Conservation (phyloP, 64 coral and sea anemone species). For the Montipora cactus region DNA sequence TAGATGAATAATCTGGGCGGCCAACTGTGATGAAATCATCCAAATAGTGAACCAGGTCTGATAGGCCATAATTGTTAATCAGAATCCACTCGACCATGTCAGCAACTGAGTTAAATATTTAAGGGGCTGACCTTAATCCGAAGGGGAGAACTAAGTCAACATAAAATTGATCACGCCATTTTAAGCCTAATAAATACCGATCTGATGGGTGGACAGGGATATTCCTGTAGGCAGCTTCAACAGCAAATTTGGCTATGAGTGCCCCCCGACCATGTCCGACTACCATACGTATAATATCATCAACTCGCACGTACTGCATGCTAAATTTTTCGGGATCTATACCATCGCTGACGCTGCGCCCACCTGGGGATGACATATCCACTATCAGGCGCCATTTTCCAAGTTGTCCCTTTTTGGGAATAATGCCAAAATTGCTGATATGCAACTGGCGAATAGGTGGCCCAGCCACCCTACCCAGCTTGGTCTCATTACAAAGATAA, state of each 20-base stretch:
- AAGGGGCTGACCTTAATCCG: slow-evolving; percentile 23
- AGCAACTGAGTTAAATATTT: slow-evolving; percentile 26
- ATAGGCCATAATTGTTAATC: slow-evolving; percentile 8
- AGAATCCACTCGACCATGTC: slow-evolving; percentile 35
- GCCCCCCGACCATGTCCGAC: not conserved
- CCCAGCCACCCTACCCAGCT: slow-evolving; percentile 1
- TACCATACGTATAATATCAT: not conserved
- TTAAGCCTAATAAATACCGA: slow-evolving; percentile 15
- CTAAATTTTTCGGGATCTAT: not conserved
- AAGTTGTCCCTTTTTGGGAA: slow-evolving; percentile 23
- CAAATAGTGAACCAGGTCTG: slow-evolving; percentile 11
- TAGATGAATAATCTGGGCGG: slow-evolving; percentile 17
- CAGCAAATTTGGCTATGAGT: slow-evolving; percentile 45
- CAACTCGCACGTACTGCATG: slow-evolving; percentile 1
- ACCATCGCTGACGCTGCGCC: slow-evolving; percentile 35
- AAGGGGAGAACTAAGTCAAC: slow-evolving; percentile 60
- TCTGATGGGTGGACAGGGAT: slow-evolving; percentile 41
- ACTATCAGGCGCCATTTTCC: slow-evolving; percentile 54
- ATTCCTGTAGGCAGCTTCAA: slow-evolving; percentile 13
- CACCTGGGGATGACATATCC: not conserved
- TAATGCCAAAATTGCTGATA: slow-evolving; percentile 42
- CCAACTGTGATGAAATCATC: slow-evolving; percentile 22
- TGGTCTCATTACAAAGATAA: slow-evolving; percentile 26
- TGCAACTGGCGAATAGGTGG: slow-evolving; percentile 10
- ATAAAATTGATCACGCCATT: slow-evolving; percentile 25